Conservation (phyloP, 1,140 invertebrate species). For the Cotesia chilonis region DNA sequence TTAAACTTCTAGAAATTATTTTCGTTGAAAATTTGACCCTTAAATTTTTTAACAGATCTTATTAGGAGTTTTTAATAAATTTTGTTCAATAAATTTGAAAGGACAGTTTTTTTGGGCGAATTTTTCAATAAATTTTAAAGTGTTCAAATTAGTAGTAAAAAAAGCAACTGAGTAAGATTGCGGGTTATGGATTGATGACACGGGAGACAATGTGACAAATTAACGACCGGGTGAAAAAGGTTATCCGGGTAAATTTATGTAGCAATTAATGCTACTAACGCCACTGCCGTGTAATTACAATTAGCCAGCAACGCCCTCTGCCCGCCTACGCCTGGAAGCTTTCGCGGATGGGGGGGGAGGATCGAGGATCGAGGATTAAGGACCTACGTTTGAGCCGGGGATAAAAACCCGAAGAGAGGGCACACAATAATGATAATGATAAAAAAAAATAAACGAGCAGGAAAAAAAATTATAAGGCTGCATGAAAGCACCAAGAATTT, state of each 20-base stretch:
- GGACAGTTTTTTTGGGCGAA: too few species aligned
- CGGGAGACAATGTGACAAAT: background rate
- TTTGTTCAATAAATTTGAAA: too few species aligned
- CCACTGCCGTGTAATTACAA: slow-evolving; percentile 64
- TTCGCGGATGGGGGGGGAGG: background rate
- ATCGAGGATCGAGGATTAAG: too few species aligned
- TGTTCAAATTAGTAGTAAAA: too few species aligned
- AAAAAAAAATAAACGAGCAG: background rate
- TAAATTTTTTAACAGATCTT: too few species aligned
- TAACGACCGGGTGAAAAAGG: background rate
- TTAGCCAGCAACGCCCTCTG: slow-evolving; percentile 61
- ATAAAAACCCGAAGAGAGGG: background rate
- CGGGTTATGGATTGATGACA: too few species aligned
- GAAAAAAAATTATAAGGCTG: slow-evolving; percentile 6
- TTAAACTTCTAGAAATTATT: too few species aligned
- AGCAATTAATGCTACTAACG: slow-evolving; percentile 64
- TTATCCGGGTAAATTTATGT: slow-evolving; percentile 48
- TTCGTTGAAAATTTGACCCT: too few species aligned
- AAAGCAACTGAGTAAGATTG: too few species aligned
- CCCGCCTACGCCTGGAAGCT: slow-evolving; percentile 21
- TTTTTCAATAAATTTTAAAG: too few species aligned
- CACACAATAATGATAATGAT: background rate
- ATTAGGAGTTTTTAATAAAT: too few species aligned
- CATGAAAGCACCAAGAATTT: slow-evolving; percentile 24
- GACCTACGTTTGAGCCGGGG: too few species aligned